Conservation (phyloP, 2,113 vertebrate species). For the Alces alces region DNA sequence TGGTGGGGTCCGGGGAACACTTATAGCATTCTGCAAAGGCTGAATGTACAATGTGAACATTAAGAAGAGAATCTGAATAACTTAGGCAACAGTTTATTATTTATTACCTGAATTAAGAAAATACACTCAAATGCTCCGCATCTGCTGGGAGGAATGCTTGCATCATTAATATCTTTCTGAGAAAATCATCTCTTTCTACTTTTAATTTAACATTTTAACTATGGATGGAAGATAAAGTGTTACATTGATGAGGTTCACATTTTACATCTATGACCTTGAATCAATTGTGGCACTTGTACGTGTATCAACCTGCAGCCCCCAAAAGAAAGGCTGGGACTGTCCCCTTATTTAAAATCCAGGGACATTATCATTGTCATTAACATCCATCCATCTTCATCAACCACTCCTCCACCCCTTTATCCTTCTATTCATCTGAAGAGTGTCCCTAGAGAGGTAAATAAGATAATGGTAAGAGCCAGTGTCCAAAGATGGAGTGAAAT, state of each 20-base stretch:
- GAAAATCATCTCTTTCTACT: background rate
- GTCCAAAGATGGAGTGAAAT: background rate
- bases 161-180: background rate
- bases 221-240: background rate
- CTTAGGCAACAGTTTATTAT: slow-evolving; percentile 40
- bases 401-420: background rate
- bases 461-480: background rate
- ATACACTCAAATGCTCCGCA: background rate
- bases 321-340: background rate
- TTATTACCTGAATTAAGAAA: slow-evolving; percentile 24
- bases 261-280: background rate
- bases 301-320: background rate
- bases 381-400: background rate
- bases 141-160: background rate
- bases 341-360: background rate
- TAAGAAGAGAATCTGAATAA: slow-evolving; percentile 27
- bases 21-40: background rate
- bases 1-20: background rate
- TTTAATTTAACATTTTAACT: slow-evolving; percentile 36
- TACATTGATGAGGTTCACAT: background rate
- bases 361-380: background rate
- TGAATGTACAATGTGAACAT: background rate
- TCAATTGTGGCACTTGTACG: background rate
- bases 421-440: background rate
- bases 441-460: background rate